Base-by-base conservation (phyloP, 2,888 invertebrate species). In the Strigamia transsilvanica region DNA sequence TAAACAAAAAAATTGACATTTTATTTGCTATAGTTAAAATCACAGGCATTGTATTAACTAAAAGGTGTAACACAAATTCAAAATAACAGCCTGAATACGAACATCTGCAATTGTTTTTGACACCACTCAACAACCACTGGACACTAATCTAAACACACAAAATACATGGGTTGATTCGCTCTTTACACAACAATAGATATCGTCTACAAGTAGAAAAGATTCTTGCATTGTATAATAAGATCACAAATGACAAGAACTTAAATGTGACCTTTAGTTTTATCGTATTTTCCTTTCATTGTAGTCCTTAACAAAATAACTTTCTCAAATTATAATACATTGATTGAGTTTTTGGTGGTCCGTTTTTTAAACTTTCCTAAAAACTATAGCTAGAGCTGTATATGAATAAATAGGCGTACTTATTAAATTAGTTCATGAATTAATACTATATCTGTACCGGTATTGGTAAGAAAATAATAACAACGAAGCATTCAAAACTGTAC, bases 41-140 rank as follows among this genome's bases (percentile, higher is more conserved):
- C 56, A 56, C 56, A 56, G 56, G 56, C 56, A 56, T 56, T 56
- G 56, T 56, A 56, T n/a, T 56, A 56, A 56, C 56, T 56, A 56
- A 56, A 56, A 56, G 18, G 56, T 56, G 56, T 56, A 56, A 38
- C 38, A 38, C 6, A 38, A 56, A 56, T 56, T 56, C 18, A 56
- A 56, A 51, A 56, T 56, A 56, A 56, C 56, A 56, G 56, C 56
- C 56, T 56, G 56, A 56, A 21, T 56, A 56, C 56, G n/a, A 56
- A 56, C 56, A 56, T 56, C n/a, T 56, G 56, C 56, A 56, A 56
- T 56, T 56, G 56, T 56, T 56, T 18, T 56, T 56, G 56, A 56
- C 56, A 18, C 56, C 56, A 56, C 21, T 56, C 56, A 56, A 56
- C 56, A 56, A 56, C 18, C 56, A 56, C 46, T 46, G 46, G n/a